Conservation (phyloP, 2,888 invertebrate genomes). For the Bursaphelenchus okinawaensis region DNA sequence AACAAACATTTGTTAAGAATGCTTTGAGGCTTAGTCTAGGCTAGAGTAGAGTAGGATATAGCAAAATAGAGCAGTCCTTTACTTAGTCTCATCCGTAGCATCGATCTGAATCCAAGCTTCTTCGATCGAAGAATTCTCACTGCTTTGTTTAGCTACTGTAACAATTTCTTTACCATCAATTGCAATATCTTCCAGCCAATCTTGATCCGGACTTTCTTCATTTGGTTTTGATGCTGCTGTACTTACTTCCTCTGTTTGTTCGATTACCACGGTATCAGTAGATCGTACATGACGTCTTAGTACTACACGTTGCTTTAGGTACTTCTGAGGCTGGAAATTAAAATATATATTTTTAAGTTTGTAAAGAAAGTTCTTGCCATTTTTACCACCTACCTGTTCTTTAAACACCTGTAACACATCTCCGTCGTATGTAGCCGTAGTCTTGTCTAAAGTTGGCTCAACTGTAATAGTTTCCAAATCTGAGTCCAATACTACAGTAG, state of each 20-base stretch:
- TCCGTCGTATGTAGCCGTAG: slow-evolving; percentile 8
- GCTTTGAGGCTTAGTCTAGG: too few species aligned
- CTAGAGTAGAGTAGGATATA: too few species aligned
- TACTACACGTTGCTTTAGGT: neutral
- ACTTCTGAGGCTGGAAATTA: neutral
- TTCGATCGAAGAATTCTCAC: slow-evolving; percentile 25
- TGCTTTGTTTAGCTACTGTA: slow-evolving; percentile 26
- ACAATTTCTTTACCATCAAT: slow-evolving; percentile 21
- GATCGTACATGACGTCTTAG: neutral
- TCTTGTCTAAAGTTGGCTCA: neutral
- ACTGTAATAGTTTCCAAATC: slow-evolving; percentile 1
- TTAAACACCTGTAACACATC: neutral
- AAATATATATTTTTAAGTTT: neutral
- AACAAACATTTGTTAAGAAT: slow-evolving; percentile 14
- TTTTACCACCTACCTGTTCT: neutral
- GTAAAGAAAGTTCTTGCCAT: neutral
- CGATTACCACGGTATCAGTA: neutral
- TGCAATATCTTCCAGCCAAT: slow-evolving; percentile 26
- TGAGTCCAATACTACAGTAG: neutral
- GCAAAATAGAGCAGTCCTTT: neutral
- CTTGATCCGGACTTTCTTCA: slow-evolving; percentile 22
- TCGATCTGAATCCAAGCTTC: slow-evolving; percentile 43
- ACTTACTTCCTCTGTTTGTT: neutral
- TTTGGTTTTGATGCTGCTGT: slow-evolving; percentile 4
- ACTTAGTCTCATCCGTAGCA: slow-evolving; percentile 47